Conservation (phyloP, 2,113 vertebrate genomes). For the Saiga tatarica region DNA sequence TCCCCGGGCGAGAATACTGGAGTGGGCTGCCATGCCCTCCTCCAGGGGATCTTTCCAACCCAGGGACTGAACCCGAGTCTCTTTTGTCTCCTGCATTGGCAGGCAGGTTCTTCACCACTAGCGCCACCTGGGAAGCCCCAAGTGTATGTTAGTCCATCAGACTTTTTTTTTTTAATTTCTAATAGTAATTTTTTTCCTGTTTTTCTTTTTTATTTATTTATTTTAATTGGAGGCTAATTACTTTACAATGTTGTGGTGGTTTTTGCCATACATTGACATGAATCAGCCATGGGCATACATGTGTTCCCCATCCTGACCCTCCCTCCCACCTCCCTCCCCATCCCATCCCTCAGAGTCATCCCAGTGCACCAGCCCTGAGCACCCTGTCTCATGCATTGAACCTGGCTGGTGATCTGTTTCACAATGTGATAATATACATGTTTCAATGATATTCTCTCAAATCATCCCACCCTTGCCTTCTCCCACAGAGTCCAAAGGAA, state of each 20-base stretch:
- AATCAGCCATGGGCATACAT: background rate
- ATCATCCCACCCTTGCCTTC: background rate
- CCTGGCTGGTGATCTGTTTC: background rate
- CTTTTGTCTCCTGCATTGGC: background rate
- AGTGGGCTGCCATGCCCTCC: background rate
- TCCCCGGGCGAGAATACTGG: background rate
- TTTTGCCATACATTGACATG: background rate
- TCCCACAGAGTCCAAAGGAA: background rate
- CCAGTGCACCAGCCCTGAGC: background rate
- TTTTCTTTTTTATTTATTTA: background rate
- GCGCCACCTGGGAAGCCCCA: background rate
- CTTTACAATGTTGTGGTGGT: background rate
- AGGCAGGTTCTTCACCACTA: background rate
- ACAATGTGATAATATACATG: background rate
- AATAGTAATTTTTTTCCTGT: background rate
- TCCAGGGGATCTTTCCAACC: background rate
- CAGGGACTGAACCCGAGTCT: background rate
- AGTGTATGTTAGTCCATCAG: fast-evolving
- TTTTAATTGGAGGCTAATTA: background rate
- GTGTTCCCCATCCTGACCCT: background rate
- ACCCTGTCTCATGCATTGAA: background rate
- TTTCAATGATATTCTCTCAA: background rate
- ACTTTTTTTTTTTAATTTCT: background rate
- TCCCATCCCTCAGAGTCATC: background rate
- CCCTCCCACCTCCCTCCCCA: background rate